Percentiles rank a stretch among this genome's conserved stretches.
phyloP scores from a whole-genome alignment of 2,888 invertebrate genomes.

The Operophtera brumata region DNA sequence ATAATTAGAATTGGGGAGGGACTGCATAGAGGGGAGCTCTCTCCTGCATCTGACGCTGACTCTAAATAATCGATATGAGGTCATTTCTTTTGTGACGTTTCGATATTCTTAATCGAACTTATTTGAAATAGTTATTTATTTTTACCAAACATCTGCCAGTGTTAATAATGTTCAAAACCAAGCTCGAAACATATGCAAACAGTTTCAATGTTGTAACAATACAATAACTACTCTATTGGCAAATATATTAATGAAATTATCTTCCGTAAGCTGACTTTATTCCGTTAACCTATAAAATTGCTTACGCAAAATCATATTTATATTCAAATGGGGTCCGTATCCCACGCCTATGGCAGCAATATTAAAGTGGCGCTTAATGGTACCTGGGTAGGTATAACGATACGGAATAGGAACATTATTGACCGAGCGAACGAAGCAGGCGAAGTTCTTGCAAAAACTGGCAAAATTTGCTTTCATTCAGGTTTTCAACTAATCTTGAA shows the following conservation, averaged over 20 bases:
- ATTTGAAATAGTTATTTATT: not conserved
- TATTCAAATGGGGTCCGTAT: conserved; percentile 39
- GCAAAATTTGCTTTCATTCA: too few relatives aligned
- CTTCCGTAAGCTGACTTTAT: conserved; percentile 16
- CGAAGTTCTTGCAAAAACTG: too few relatives aligned
- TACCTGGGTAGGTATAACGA: conserved; percentile 8
- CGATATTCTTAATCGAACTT: not conserved
- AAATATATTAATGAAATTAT: conserved; percentile 15
- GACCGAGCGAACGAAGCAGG: too few relatives aligned
- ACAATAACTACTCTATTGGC: not conserved
- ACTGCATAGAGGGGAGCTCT: conserved; percentile 13
- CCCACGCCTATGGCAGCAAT: conserved; percentile 27
- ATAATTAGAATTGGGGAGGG: conserved; percentile 21
- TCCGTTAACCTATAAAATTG: conserved; percentile 29
- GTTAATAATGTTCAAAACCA: too few relatives aligned
- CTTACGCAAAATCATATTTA: conserved; percentile 36
- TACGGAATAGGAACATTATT: conserved; percentile 1
- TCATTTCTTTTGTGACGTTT: conserved; percentile 5
- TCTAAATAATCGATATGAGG: conserved; percentile 19
- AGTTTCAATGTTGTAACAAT: not conserved
- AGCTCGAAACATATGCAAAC: too few relatives aligned
- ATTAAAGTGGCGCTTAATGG: conserved; percentile 32
- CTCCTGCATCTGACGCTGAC: conserved; percentile 10
- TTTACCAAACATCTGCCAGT: too few relatives aligned
- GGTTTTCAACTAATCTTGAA: too few relatives aligned